phyloP scores from a whole-genome alignment of 2,797 vertebrate genomes.

The Cossypha dichroa region DNA sequence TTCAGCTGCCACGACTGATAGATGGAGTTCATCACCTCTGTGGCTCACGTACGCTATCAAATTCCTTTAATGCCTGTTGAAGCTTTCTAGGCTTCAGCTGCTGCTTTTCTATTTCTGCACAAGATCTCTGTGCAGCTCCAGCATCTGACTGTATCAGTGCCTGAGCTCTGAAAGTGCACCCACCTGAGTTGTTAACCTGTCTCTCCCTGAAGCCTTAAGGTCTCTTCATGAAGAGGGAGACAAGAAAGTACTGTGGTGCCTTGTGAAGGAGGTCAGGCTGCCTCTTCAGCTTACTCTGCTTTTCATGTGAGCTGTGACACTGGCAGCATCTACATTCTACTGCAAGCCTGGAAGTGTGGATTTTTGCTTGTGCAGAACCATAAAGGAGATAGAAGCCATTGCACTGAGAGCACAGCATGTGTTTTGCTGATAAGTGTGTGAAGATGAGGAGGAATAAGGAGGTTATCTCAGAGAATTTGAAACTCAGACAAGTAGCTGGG shows the following conservation, averaged over 20 bases:
- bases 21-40: neutral
- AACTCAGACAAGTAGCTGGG: neutral
- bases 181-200: neutral
- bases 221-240: neutral
- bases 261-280: neutral
- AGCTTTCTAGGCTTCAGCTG: neutral
- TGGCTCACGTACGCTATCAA: neutral
- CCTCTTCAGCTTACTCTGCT: neutral
- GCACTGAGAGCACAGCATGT: fast-evolving
- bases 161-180: neutral
- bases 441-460: neutral
- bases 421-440: neutral
- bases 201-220: neutral
- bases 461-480: neutral
- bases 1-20: neutral
- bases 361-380: neutral
- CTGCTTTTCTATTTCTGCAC: neutral
- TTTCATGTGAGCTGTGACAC: neutral
- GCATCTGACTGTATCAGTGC: neutral
- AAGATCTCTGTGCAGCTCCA: neutral
- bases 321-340: neutral
- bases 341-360: neutral
- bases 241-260: neutral
- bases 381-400: neutral
- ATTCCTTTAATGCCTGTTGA: neutral